Evolutionary conservation across 2,113 vertebrate species (phyloP).

Genomic region (Zosterops japonicus): DNA sequence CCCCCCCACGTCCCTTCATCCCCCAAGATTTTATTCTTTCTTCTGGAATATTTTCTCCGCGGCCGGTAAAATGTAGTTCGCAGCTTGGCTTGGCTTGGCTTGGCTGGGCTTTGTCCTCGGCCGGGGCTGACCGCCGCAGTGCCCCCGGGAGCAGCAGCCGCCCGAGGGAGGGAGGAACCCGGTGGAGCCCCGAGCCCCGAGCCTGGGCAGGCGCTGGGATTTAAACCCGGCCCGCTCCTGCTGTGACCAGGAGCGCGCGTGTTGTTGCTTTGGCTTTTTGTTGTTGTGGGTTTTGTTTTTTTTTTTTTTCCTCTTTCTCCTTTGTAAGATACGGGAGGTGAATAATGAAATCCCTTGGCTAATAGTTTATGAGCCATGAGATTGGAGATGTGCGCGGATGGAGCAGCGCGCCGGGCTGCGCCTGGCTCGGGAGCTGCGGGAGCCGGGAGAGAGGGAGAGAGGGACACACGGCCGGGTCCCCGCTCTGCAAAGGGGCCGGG

Average conservation of each 20-base stretch:
- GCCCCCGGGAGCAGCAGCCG: background rate
- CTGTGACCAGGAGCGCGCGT: background rate
- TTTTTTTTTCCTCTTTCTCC: background rate
- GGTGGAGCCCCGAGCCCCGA: background rate
- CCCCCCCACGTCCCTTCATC: no score
- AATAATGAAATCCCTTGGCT: conserved; percentile 89
- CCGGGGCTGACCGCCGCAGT: background rate
- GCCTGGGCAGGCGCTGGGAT: background rate
- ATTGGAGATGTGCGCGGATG: conserved; percentile 89
- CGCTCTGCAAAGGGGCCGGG: background rate
- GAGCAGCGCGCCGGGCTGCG: background rate
- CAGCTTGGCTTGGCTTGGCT: background rate
- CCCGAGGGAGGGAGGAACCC: background rate
- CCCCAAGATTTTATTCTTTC: background rate
- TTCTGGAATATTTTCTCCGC: background rate
- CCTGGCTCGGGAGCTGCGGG: background rate
- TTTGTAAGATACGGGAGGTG: conserved; percentile 74
- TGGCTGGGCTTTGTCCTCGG: background rate
- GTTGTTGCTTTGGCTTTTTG: background rate
- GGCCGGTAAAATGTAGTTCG: background rate
- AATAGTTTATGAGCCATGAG: conserved; percentile 99
- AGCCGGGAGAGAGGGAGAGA: background rate
- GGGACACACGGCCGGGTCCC: background rate
- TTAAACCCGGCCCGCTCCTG: background rate
- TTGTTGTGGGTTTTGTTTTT: background rate